Evolutionary conservation across 2,797 vertebrate genomes (phyloP), one percentile per base, ranked within the genome.

Genomic region (Hozukius guyotensis): DNA sequence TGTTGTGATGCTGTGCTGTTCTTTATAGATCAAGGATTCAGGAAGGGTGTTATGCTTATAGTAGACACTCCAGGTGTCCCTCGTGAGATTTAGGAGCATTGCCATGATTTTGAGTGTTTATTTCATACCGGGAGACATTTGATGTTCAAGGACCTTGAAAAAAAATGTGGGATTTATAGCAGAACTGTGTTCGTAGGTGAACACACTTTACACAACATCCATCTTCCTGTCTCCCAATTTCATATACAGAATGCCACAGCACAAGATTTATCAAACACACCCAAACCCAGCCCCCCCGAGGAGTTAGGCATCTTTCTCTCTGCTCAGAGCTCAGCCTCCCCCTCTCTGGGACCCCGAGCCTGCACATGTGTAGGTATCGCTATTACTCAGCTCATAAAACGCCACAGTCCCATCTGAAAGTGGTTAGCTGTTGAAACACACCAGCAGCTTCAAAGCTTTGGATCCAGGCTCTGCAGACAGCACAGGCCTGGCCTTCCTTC

Each of bases 321-420:
- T 76, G 81, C 88, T 90, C 69, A 79, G 67, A 89, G 88, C 78
- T 75, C 61, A 92, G 87, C 82, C 78, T 88, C 82, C 89, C 91
- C 90, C 94, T 90, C 87, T 93, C 85, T 71, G 90, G 94, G 94
- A 95, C 95, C 94, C 94, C 94, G 88, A 82, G 84, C 82, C 84
- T 91, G 88, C 93, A 95, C 92, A 95, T 95, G 93, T 96, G 94
- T 95, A 95, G 95, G 94, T 95, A 95, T 94, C 86, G 91, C 93
- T 95, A 88, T 91, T 90, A 94, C 94, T 95, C 93, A 94, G 94
- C 93, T 95, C 93, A 88, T 96, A 95, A 96, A 96, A 92, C 88
- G 81, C 87, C 93, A 78, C 89, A 80, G 94, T 92, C 94, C 95
- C 96, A 96, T 96, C 96, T 96, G 96, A 97, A 96, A 96, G 94